Base-by-base conservation (phyloP, 1,140 invertebrate genomes). In the Cydia fagiglandana region DNA sequence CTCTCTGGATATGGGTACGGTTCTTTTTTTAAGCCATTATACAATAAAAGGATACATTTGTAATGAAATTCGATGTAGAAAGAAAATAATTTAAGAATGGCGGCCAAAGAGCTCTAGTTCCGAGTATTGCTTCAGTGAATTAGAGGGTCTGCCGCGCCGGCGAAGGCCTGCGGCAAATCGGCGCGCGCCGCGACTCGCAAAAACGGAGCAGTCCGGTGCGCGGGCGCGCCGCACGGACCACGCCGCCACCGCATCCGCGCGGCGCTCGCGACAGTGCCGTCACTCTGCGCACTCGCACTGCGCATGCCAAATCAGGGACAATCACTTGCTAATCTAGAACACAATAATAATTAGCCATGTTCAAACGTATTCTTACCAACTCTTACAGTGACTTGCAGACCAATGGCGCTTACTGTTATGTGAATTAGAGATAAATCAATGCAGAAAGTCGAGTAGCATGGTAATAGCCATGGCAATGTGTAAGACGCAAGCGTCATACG, bases 131-230 rank as follows among this genome's bases (percentile, higher is more conserved):
- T 78, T 80, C 81, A 81, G 79, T 79, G 78, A 83, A 84, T 87
- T 87, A 86, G 83, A 85, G 79, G 84, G 85, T 84, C 81, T 77
- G 82, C 64, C n/a, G 53, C 56, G 56, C 17, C 56, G 83, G 81
- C 73, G 80, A 24, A 53, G 68, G 76, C 79, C 86, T 76, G 47
- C 73, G 81, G 83, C 75, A 83, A 79, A 79, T 75, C 78, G 83
- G 83, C 85, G 86, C 86, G 87, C 86, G 88, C 78, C 88, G 86
- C 84, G 86, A 86, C 86, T 89, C 78, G 80, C 88, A 91, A 91
- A 90, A 91, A 91, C 88, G 75, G 77, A 80, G 75, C 82, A 78
- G 88, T 86, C 86, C 88, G 83, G 75, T 81, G 77, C 77, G 76
- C 76, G 79, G 75, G 70, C 78, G 73, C 47, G 12, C 47, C 74